Evolutionary conservation across 2,888 invertebrate species (phyloP).

Genomic region (Baccha elongata): DNA sequence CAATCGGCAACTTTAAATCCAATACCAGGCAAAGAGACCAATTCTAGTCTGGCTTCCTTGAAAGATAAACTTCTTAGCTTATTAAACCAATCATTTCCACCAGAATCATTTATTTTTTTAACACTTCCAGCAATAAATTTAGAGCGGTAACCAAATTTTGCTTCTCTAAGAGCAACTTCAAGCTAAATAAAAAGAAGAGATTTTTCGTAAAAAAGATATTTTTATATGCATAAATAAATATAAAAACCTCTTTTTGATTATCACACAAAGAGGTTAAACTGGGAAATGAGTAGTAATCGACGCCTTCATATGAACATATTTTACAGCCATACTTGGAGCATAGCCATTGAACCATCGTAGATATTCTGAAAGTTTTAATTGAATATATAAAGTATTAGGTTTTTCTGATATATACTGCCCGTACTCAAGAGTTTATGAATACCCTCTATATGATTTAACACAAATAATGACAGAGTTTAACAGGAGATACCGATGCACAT

Average conservation of each 20-base stretch:
- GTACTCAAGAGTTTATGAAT: too few species aligned
- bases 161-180: constrained; percentile 87
- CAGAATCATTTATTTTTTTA: constrained; percentile 86
- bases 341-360: constrained; percentile 94
- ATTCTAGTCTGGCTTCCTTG: constrained; percentile 87
- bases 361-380: constrained; percentile 90
- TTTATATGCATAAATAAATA: too few species aligned
- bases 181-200: constrained; percentile 84
- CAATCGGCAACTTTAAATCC: constrained; percentile 99
- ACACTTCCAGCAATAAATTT: constrained; percentile 92
- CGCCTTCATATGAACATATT: constrained; percentile 88
- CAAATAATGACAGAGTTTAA: too few species aligned
- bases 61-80: constrained; percentile 87
- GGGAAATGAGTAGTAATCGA: constrained; percentile 91
- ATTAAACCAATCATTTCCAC: constrained; percentile 89
- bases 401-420: too few species aligned
- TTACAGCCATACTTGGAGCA: constrained; percentile 90
- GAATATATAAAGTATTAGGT: too few species aligned
- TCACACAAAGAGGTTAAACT: constrained; percentile 85
- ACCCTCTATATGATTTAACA: too few species aligned
- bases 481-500: too few species aligned
- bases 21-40: constrained; percentile 93
- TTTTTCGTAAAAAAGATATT: not conserved
- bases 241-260: constrained; percentile 81
- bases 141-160: constrained; percentile 94